Base-by-base conservation (phyloP, 2,797 vertebrate genomes). In the Vultur gryphus region DNA sequence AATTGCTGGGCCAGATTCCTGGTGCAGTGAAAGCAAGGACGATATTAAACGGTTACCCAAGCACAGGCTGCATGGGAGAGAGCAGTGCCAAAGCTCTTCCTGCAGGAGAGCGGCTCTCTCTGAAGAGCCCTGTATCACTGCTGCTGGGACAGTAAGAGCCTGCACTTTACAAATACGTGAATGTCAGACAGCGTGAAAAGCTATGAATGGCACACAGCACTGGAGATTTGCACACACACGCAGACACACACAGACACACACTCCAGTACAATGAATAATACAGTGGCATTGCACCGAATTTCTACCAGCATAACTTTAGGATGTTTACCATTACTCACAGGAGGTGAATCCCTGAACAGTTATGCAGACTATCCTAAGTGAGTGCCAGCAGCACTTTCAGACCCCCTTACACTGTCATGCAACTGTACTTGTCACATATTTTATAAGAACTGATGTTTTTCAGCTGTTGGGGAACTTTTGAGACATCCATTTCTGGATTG, bases 261-360 rank as follows among this genome's bases (percentile, higher is more conserved):
- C 72, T 49, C 16, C 2, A 1, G 31, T 41, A 37, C 0, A 18
- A 59, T 92, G 95, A 95, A 79, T 92, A 90, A 94, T 69, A 52
- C 55, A 7, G n/a, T 35, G 67, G 88, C 75, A 85, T 29, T 51
- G 64, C 81, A 54, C 55, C 3, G 3, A 6, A 71, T 67, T 83
- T 83, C 92, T 73, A 75, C 61, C 81, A 87, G 84, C 52, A 12
- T 39, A 44, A 75, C 66, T 95, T 75, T 3, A 7, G 90, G 90
- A 83, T 94, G 81, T 85, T 96, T 75, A 83, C 43, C 35, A 10
- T 97, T 95, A 97, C 92, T 95, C 96, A 97, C 81, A 97, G 92
- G 95, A 97, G 96, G 95, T 97, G 96, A 97, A 93, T 97, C 95
- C 75, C 59, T 71, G 49, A 93, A 71, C 75, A 97, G 86, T 62